Evolutionary conservation across 1,140 invertebrate genomes (phyloP).

Genomic region (Bilobella aurantiaca): DNA sequence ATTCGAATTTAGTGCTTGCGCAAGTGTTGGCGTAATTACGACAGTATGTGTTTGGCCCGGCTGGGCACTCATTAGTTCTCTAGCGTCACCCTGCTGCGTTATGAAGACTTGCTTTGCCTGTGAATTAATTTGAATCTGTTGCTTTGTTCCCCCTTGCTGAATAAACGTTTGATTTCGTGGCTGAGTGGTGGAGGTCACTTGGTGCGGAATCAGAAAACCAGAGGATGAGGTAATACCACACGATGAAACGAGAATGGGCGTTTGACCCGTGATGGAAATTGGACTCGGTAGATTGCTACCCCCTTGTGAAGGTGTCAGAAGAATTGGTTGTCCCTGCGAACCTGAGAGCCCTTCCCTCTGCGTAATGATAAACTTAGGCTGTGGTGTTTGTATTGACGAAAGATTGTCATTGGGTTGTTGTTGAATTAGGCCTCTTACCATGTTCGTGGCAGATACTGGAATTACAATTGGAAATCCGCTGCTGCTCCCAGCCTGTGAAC

Average conservation of each 20-base stretch:
- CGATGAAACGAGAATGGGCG: conserved; percentile 2
- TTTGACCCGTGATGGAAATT: background rate
- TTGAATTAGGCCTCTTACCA: conserved; percentile 44
- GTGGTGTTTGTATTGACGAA: conserved; percentile 9
- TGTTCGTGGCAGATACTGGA: conserved; percentile 39
- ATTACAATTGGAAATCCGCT: background rate
- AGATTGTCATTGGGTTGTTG: too few relatives aligned
- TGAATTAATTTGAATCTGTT: background rate
- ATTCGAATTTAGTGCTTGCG: conserved; percentile 21
- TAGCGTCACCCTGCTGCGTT: too few relatives aligned
- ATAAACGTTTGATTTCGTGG: background rate
- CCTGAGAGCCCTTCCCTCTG: background rate
- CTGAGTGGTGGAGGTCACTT: background rate
- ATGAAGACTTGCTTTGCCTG: background rate
- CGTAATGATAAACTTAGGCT: conserved; percentile 15
- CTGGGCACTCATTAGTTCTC: too few relatives aligned
- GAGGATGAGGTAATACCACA: background rate
- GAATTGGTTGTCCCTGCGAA: background rate
- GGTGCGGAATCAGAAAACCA: background rate
- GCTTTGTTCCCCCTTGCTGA: background rate
- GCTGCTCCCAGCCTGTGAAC: background rate
- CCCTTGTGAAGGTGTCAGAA: background rate
- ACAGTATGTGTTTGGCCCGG: conserved; percentile 19
- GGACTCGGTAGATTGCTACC: background rate
- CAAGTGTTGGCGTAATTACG: conserved; percentile 19